Conservation (phyloP, 2,888 invertebrate genomes). For the Drosophila recens region DNA sequence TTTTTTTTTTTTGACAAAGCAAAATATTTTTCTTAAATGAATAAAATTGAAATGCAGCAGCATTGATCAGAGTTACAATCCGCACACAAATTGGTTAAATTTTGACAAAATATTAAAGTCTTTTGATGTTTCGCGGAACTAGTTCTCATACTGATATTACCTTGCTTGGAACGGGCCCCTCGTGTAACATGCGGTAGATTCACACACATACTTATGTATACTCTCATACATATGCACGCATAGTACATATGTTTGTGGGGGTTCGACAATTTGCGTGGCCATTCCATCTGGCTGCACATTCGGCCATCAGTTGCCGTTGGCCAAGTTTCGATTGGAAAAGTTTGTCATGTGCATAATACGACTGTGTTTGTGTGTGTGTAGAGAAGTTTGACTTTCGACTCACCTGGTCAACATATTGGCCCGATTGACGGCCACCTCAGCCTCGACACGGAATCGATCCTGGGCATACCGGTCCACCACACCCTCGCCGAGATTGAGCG, state of each 20-base stretch:
- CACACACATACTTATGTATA: background rate
- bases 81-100: too few relatives aligned
- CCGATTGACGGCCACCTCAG: slow-evolving; percentile 96
- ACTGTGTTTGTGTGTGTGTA: slow-evolving; percentile 5
- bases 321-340: slow-evolving; percentile 76
- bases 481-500: slow-evolving; percentile 96
- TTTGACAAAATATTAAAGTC: too few relatives aligned
- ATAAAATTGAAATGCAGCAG: too few relatives aligned
- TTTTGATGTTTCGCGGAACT: too few relatives aligned
- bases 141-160: too few relatives aligned
- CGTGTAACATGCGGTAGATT: background rate
- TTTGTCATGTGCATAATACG: slow-evolving; percentile 58
- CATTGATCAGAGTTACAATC: too few relatives aligned
- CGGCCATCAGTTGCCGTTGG: slow-evolving; percentile 35
- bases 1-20: too few relatives aligned
- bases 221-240: background rate
- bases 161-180: background rate
- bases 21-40: too few relatives aligned
- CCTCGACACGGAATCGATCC: slow-evolving; percentile 95
- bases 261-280: slow-evolving; percentile 36
- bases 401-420: slow-evolving; percentile 95
- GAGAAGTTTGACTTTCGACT: slow-evolving; percentile 53
- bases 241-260: background rate
- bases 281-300: slow-evolving; percentile 47
- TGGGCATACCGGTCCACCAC: slow-evolving; percentile 98